Base-by-base conservation (phyloP, 1,140 invertebrate genomes). In the Plodia interpunctella region DNA sequence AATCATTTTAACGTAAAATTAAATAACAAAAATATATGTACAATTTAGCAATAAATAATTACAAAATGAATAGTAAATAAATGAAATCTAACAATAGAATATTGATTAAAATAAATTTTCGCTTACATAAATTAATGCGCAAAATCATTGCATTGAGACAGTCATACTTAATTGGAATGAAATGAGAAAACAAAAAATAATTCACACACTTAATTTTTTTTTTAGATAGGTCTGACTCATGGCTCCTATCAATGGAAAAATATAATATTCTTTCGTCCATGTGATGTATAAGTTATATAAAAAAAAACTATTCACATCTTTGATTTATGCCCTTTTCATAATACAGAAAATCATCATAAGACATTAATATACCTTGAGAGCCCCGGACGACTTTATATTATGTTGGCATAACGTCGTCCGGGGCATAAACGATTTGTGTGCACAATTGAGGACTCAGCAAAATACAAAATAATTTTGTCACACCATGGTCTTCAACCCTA, bases 1-100 rank as follows among this genome's bases (percentile, higher is more conserved):
- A 78, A 74, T 75, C 60, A 70, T 78, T 72, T 71, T 68, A 84
- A 82, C 70, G 72, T 85, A 85, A 85, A 83, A 85, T 81, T 87
- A 87, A 85, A 87, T 84, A 87, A 87, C 82, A 87, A 87, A 85
- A 80, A 78, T 71, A 84, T 87, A 87, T 87, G 66, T 85, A 87
- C 82, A 87, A 79, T 85, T 83, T 81, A 83, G 69, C 66, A 85
- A 85, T 87, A 87, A 87, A 87, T 87, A 83, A 83, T 85, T 76
- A 83, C 80, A 81, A 77, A 66, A 56, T 5, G 17, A 55, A 51
- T 20, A 30, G 25, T 52, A 17, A 61, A 30, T 32, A 55, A n/a
- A 61, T 32, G 28, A 28, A 52, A 49, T 60, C 51, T 65, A 66
- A 69, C 68, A 65, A 60, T 57, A 63, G 63, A 73, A 68, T 67